Evolutionary conservation across 1,140 invertebrate genomes (phyloP).

Genomic region (Papilio machaon): DNA sequence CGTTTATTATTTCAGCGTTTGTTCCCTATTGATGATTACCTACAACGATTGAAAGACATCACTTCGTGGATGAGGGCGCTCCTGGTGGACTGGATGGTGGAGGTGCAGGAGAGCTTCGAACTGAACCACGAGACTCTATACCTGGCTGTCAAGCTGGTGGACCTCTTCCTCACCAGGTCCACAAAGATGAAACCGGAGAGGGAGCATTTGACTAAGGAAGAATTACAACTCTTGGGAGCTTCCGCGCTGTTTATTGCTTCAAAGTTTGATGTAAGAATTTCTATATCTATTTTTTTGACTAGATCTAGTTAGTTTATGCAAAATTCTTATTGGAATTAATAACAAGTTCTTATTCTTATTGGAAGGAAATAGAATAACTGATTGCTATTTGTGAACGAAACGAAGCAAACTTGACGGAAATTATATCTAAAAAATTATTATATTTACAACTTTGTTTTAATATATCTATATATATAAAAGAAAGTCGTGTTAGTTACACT

Average conservation of each 20-base stretch:
- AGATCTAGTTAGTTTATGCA: too few species aligned
- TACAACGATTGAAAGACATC: slow-evolving; percentile 88
- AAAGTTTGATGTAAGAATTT: slow-evolving; percentile 95
- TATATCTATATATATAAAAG: too few species aligned
- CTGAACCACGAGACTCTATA: slow-evolving; percentile 99
- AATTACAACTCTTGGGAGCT: slow-evolving; percentile 95
- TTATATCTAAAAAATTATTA: too few species aligned
- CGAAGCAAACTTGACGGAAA: too few species aligned
- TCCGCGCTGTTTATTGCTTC: slow-evolving; percentile 96
- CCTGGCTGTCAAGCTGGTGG: slow-evolving; percentile 97
- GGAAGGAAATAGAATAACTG: too few species aligned
- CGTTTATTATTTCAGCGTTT: slow-evolving; percentile 75
- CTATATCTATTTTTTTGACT: slow-evolving; percentile 23
- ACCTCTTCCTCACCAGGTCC: slow-evolving; percentile 89
- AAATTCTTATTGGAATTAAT: too few species aligned
- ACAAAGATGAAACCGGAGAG: slow-evolving; percentile 68
- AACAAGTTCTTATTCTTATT: too few species aligned
- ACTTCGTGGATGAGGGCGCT: slow-evolving; percentile 94
- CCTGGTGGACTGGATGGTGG: slow-evolving; percentile 99
- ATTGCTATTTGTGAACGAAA: too few species aligned
- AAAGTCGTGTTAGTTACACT: too few species aligned
- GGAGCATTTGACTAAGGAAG: slow-evolving; percentile 86
- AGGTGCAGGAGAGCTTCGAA: slow-evolving; percentile 98
- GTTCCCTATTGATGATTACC: slow-evolving; percentile 91
- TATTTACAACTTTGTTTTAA: too few species aligned